These are phyloP conservation scores for Cryptoblepharus egeriae DNA, from an alignment of 2,797 vertebrate species.

Conservation along the genomic window DNA sequence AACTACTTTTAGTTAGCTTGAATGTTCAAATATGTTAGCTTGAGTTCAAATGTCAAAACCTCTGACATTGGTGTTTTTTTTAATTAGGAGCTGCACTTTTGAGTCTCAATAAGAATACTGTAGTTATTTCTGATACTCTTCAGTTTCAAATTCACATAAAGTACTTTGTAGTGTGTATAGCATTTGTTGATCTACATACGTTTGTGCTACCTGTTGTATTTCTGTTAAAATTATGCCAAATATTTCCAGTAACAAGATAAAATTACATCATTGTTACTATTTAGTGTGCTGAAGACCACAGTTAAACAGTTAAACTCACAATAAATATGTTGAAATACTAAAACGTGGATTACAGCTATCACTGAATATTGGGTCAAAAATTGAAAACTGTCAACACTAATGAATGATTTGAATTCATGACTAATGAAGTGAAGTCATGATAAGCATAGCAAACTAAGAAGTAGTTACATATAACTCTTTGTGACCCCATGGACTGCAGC, in stretches of 20 bases:
- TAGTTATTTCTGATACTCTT: not conserved
- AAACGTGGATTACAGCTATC: not conserved
- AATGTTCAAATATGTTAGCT: not conserved
- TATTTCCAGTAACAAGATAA: not conserved
- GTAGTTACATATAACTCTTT: no score
- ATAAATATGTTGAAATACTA: not conserved
- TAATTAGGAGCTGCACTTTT: not conserved
- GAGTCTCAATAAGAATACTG: not conserved
- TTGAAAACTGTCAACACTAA: no score
- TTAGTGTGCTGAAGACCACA: not conserved
- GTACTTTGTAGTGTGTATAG: not conserved
- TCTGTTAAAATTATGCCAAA: not conserved
- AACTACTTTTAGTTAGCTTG: not conserved
- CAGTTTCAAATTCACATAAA: not conserved
- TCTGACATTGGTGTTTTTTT: no score
- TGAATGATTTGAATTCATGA: no score
- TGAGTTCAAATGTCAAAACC: not conserved
- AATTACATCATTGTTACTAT: not conserved
- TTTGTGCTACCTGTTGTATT: not conserved
- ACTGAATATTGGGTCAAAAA: no score
- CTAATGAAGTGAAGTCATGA: no score
- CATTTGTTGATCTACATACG: not conserved
- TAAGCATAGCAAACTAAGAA: not conserved
- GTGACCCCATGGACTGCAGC: no score
- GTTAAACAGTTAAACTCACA: not conserved